A percentile compares a stretch with the other conserved stretches of the same genome.
Conservation (phyloP, 1,140 invertebrate genomes). For the Microplitis mediator region DNA sequence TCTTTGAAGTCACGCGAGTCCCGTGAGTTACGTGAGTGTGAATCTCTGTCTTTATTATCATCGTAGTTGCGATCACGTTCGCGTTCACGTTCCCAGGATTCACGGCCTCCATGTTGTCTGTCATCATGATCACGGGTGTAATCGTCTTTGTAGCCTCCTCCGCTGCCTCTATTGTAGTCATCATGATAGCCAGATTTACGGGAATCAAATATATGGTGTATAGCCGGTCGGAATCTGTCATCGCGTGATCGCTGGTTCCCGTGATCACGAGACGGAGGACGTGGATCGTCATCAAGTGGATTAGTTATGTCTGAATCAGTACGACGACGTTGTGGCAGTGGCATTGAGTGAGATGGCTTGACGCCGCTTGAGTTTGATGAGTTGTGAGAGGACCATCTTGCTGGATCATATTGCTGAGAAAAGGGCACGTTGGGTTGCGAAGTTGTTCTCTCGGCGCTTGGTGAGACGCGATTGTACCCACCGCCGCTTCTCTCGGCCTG, state of each 20-base stretch:
- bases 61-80: constrained; percentile 53
- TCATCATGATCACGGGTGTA: constrained; percentile 51
- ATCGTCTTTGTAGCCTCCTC: constrained; percentile 52
- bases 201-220: constrained; percentile 48
- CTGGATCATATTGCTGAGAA: constrained; percentile 61
- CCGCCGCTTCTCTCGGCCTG: constrained; percentile 61
- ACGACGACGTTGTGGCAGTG: constrained; percentile 46
- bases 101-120: constrained; percentile 50
- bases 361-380: constrained; percentile 40
- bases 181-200: constrained; percentile 55
- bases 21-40: background rate
- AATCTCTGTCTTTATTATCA: constrained; percentile 44
- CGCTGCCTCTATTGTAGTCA: constrained; percentile 52
- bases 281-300: constrained; percentile 52
- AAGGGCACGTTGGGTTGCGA: constrained; percentile 49
- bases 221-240: constrained; percentile 37
- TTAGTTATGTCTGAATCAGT: constrained; percentile 50
- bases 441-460: constrained; percentile 49
- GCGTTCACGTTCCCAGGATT: constrained; percentile 54
- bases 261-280: constrained; percentile 50
- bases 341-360: constrained; percentile 47
- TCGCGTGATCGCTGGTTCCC: constrained; percentile 31
- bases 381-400: constrained; percentile 49
- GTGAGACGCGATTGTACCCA: constrained; percentile 51
- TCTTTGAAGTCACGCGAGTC: constrained; percentile 12